phyloP scores from a whole-genome alignment of 2,113 vertebrate species.

The Eudyptes chrysolophus region DNA sequence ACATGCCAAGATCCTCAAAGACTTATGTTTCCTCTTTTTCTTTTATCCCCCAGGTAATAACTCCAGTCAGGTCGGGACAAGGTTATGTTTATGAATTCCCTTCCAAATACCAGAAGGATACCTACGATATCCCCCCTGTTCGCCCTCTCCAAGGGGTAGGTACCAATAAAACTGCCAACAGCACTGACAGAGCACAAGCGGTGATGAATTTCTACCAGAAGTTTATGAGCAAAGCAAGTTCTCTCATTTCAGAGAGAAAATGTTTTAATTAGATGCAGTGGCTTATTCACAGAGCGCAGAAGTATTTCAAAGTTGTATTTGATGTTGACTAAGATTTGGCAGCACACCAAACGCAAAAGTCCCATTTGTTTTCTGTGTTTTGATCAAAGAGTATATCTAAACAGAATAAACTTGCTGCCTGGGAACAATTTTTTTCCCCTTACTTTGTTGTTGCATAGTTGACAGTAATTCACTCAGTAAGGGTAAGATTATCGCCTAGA shows the following conservation, averaged over 20 bases:
- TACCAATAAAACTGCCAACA: background rate
- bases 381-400: conserved; percentile 35
- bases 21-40: conserved; percentile 9
- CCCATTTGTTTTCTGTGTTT: conserved; percentile 45
- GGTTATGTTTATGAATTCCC: conserved; percentile 85
- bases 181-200: background rate
- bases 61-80: conserved; percentile 87
- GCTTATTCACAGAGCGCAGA: background rate
- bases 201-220: conserved; percentile 9
- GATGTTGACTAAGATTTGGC: conserved; percentile 46
- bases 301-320: conserved; percentile 38
- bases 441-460: conserved; percentile 16
- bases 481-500: background rate
- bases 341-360: background rate
- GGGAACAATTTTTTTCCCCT: background rate
- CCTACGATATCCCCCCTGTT: conserved; percentile 89
- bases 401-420: conserved; percentile 24
- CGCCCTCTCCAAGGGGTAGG: conserved; percentile 88
- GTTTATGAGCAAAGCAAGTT: conserved; percentile 19
- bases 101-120: conserved; percentile 83
- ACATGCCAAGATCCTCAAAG: background rate
- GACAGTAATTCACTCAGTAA: conserved; percentile 23
- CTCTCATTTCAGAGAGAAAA: conserved; percentile 36
- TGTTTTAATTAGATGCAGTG: conserved; percentile 3
- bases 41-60: conserved; percentile 85